These are phyloP conservation scores for Heptranchias perlo DNA, from an alignment of 2,113 vertebrate genomes.

Conservation along the genomic window DNA sequence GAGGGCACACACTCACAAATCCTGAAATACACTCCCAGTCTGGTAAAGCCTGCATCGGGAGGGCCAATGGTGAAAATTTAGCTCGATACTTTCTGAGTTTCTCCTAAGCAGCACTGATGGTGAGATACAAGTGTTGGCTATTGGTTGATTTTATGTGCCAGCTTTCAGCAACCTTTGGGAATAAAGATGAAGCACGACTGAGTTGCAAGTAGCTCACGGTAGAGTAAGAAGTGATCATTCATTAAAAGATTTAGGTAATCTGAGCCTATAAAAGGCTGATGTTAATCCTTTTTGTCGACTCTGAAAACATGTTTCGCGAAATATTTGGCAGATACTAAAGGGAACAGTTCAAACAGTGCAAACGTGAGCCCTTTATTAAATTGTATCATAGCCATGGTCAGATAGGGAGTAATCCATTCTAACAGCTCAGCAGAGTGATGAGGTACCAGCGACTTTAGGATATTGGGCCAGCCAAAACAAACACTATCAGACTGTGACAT, in stretches of 20 bases:
- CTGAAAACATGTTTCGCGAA: neutral
- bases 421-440: neutral
- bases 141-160: too few species aligned
- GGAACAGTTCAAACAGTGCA: neutral
- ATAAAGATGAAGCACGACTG: neutral
- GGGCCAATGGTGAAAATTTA: too few species aligned
- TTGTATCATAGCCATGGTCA: neutral
- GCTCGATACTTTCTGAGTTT: too few species aligned
- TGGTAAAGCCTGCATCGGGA: too few species aligned
- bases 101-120: too few species aligned
- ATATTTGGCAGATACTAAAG: neutral
- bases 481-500: neutral
- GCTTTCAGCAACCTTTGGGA: neutral
- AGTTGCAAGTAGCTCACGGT: neutral
- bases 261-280: neutral
- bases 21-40: too few species aligned
- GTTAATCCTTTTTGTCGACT: neutral
- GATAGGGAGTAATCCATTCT: neutral
- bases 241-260: neutral
- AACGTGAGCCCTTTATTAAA: neutral
- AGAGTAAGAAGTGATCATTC: neutral
- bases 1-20: too few species aligned
- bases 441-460: neutral
- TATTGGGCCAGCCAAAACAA: neutral
- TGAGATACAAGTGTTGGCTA: too few species aligned